phyloP scores from a whole-genome alignment of 2,113 vertebrate genomes.

The Sorex fumeus region DNA sequence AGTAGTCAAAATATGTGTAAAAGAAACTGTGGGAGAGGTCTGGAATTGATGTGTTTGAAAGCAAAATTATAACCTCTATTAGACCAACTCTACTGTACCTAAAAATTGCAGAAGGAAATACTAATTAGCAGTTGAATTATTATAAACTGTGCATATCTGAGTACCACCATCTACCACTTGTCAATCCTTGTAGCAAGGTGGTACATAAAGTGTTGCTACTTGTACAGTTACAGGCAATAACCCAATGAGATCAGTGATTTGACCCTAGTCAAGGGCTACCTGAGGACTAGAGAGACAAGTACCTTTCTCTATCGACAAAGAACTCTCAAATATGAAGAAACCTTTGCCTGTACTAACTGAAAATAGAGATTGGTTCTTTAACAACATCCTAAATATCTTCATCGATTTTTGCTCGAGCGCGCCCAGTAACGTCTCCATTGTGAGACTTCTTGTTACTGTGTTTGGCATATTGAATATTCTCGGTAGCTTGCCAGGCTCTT shows the following conservation, averaged over 20 bases:
- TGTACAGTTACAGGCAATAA: background rate
- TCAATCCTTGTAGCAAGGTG: constrained; percentile 29
- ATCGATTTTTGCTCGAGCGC: no score
- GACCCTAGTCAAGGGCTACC: background rate
- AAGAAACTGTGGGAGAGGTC: background rate
- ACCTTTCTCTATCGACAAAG: background rate
- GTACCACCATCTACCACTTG: background rate
- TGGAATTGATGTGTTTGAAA: background rate
- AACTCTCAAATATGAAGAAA: constrained; percentile 39
- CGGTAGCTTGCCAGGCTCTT: no score
- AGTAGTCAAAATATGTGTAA: background rate
- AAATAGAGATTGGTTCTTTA: constrained; percentile 47
- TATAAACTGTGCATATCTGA: constrained; percentile 1
- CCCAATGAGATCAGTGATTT: background rate
- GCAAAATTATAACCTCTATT: constrained; percentile 53
- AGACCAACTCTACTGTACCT: constrained; percentile 34
- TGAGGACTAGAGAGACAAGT: background rate
- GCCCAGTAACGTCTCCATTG: no score
- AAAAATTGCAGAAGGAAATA: constrained; percentile 44
- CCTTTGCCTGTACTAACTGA: background rate
- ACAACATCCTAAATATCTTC: background rate
- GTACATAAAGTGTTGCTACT: constrained; percentile 1
- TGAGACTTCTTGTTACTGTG: no score
- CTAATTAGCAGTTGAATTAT: constrained; percentile 56
- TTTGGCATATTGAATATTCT: no score